phyloP scores from a whole-genome alignment of 2,113 vertebrate species.

The Mobula hypostoma region DNA sequence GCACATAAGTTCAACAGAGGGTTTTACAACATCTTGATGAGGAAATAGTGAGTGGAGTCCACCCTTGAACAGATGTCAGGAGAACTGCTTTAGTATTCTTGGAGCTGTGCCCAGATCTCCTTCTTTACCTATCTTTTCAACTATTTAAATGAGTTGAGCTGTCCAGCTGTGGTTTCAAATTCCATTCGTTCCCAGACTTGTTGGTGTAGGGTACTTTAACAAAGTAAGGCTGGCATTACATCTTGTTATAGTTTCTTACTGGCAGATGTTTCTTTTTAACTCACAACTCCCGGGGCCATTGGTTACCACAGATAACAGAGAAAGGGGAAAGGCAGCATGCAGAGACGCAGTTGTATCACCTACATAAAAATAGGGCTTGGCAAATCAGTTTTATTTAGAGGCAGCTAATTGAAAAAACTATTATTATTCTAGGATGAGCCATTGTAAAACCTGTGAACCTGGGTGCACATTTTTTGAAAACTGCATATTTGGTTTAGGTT shows the following conservation, averaged over 20 bases:
- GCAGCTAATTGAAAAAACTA: constrained; percentile 29
- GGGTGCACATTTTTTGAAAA: not conserved
- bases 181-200: constrained; percentile 50
- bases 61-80: constrained; percentile 84
- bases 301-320: not conserved
- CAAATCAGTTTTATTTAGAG: constrained; percentile 7
- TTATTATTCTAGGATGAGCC: not conserved
- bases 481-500: constrained; percentile 8
- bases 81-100: constrained; percentile 76
- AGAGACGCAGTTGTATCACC: not conserved
- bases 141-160: constrained; percentile 80
- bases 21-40: constrained; percentile 32
- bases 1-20: constrained; percentile 23
- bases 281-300: not conserved
- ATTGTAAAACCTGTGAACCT: not conserved
- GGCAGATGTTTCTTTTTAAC: not conserved
- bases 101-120: constrained; percentile 63
- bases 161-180: constrained; percentile 74
- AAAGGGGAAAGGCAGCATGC: not conserved
- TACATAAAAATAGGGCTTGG: not conserved
- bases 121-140: constrained; percentile 86
- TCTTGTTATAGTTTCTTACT: constrained; percentile 20
- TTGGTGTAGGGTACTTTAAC: constrained; percentile 46
- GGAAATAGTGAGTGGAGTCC: constrained; percentile 59
- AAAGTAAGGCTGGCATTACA: constrained; percentile 28